phyloP scores from a whole-genome alignment of 2,888 invertebrate genomes.

The Acleris cristana region DNA sequence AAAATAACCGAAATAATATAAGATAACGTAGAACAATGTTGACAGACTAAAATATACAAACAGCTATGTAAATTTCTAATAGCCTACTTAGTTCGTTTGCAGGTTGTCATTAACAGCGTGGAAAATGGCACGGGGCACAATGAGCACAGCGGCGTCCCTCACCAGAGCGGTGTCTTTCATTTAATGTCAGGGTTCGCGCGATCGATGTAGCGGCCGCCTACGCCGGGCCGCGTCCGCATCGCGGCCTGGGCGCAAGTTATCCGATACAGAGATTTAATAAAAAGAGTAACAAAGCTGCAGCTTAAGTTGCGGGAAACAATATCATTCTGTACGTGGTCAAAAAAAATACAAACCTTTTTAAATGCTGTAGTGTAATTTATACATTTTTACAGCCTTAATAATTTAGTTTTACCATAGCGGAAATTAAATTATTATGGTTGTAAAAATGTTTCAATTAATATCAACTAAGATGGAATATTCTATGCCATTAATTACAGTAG shows the following conservation, averaged over 20 bases:
- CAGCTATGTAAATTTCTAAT: constrained; percentile 18
- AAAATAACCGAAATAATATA: too few relatives aligned
- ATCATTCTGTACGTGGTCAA: background rate
- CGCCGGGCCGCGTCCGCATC: constrained; percentile 57
- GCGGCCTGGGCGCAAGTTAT: background rate
- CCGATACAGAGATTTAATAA: constrained; percentile 12
- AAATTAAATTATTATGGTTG: too few relatives aligned
- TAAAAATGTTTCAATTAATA: too few relatives aligned
- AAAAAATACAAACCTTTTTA: too few relatives aligned
- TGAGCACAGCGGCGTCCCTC: constrained; percentile 51
- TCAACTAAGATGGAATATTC: too few relatives aligned
- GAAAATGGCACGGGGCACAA: constrained; percentile 37
- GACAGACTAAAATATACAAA: constrained; percentile 19
- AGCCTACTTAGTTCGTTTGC: constrained; percentile 1
- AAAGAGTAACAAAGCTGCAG: too few relatives aligned
- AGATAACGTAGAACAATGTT: too few relatives aligned
- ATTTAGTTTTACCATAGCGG: too few relatives aligned
- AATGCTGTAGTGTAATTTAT: too few relatives aligned
- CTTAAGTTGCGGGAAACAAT: too few relatives aligned
- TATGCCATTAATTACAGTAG: too few relatives aligned
- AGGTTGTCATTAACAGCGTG: constrained; percentile 13
- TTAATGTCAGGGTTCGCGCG: constrained; percentile 79
- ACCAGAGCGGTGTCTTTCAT: constrained; percentile 59
- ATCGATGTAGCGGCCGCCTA: constrained; percentile 75
- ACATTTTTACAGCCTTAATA: too few relatives aligned